These are phyloP conservation scores for Macrotis lagotis DNA, from an alignment of 2,113 vertebrate species.

Conservation along the genomic window DNA sequence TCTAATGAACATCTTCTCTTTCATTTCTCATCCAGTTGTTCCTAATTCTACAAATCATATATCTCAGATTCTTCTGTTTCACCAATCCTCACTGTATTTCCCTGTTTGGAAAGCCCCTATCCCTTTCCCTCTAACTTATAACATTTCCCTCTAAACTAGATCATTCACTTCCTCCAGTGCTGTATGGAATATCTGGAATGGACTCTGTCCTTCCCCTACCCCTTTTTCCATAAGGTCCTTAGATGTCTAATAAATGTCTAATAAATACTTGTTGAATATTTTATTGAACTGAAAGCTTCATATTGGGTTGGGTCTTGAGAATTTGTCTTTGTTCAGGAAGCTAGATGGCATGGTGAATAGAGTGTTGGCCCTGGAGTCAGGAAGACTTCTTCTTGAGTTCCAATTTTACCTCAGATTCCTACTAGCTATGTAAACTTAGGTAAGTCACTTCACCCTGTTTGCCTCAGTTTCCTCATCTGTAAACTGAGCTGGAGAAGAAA, in stretches of 20 bases:
- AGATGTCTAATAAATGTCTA: neutral
- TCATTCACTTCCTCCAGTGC: neutral
- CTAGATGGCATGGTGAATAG: neutral
- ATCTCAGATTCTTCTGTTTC: neutral
- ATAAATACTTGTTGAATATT: neutral
- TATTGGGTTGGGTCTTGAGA: neutral
- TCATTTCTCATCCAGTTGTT: neutral
- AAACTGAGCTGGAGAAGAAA: neutral
- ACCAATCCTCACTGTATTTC: conserved; percentile 9
- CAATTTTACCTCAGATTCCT: neutral
- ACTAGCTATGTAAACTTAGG: neutral
- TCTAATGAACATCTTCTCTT: neutral
- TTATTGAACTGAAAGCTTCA: neutral
- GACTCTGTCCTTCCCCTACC: neutral
- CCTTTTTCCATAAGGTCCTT: neutral
- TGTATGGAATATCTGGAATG: neutral
- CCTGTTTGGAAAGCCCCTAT: neutral
- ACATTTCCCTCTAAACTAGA: neutral
- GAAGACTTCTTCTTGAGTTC: neutral
- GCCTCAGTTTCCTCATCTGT: neutral
- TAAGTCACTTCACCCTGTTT: neutral
- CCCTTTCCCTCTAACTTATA: neutral
- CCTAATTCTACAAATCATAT: neutral
- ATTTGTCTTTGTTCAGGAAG: neutral
- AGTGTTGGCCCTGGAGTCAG: neutral